Evolutionary conservation across 1,140 invertebrate genomes (phyloP).

Genomic region (Bombus fervidus): DNA sequence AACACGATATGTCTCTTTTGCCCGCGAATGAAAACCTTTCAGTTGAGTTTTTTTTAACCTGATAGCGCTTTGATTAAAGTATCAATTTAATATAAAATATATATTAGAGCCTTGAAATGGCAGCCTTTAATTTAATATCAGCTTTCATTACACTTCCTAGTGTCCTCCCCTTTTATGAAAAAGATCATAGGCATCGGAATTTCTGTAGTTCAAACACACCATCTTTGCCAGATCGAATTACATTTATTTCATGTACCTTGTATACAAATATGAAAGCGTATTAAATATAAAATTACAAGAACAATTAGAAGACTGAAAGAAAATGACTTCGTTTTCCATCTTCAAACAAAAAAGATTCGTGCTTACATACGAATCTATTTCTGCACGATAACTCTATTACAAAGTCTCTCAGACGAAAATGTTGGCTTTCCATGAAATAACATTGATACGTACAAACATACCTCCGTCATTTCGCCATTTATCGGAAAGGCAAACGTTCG

Average conservation of each 20-base stretch:
- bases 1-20: background rate
- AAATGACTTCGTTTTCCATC: background rate
- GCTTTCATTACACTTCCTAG: background rate
- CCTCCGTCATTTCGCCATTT: background rate
- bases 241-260: background rate
- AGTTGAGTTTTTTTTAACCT: background rate
- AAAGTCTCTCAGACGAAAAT: background rate
- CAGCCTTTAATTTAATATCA: slow-evolving; percentile 16
- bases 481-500: slow-evolving; percentile 4
- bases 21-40: background rate
- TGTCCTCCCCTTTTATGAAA: background rate
- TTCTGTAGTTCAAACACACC: background rate
- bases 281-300: background rate
- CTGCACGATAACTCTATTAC: background rate
- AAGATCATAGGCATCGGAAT: background rate
- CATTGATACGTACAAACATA: background rate
- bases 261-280: background rate
- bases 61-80: background rate
- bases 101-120: background rate
- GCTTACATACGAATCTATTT: background rate
- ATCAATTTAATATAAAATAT: background rate
- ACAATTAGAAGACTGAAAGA: background rate
- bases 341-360: background rate
- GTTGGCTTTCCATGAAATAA: background rate
- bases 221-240: background rate